Percentiles rank a stretch among this genome's conserved stretches.
Evolutionary conservation across 2,797 vertebrate species (phyloP).

Genomic region (Kryptolebias ocellatus): DNA sequence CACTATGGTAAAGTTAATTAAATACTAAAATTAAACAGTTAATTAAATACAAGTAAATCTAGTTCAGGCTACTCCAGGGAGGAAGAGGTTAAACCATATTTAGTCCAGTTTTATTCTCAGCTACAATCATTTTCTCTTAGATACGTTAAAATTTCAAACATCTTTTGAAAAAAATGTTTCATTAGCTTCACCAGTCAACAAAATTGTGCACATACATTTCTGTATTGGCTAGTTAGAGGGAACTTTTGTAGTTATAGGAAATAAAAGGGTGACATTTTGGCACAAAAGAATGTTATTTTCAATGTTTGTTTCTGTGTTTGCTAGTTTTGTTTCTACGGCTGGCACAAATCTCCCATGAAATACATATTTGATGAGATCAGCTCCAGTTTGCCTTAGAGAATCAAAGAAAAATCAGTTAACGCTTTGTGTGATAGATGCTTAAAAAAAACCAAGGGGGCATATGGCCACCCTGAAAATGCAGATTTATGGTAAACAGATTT

Average conservation of each 20-base stretch:
- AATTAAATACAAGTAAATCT: no score
- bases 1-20: no score
- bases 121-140: background rate
- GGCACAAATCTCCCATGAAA: background rate
- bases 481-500: conserved; percentile 17
- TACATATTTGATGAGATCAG: conserved; percentile 1
- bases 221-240: no score
- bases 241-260: no score
- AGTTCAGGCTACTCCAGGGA: background rate
- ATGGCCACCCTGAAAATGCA: background rate
- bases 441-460: no score
- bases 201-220: no score
- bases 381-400: background rate
- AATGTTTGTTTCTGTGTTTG: no score
- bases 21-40: background rate
- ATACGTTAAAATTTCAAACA: background rate
- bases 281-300: no score
- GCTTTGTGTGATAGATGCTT: background rate
- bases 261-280: no score
- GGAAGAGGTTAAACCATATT: background rate
- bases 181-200: no score
- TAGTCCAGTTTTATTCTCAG: background rate
- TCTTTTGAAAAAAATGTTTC: no score
- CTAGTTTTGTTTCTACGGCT: background rate
- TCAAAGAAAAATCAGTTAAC: background rate